Percentiles rank a stretch among this genome's conserved stretches.
phyloP scores from a whole-genome alignment of 2,113 vertebrate species.

The Stictonetta naevosa region DNA sequence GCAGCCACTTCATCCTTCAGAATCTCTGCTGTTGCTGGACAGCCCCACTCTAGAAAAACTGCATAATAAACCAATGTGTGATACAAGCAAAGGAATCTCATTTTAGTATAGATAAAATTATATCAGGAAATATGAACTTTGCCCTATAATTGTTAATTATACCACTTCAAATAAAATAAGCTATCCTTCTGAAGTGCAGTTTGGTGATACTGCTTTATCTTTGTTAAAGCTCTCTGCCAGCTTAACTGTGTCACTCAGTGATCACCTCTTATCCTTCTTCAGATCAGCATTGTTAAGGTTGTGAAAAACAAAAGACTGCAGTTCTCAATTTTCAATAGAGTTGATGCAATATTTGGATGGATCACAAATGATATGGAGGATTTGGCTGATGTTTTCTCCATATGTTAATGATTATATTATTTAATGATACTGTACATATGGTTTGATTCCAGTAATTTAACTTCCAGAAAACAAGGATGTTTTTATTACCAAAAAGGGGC shows the following conservation, averaged over 20 bases:
- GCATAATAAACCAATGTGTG: background rate
- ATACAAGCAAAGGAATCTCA: fast-evolving
- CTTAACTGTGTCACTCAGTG: background rate
- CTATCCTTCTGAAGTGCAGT: background rate
- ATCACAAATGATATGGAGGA: background rate
- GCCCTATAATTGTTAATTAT: background rate
- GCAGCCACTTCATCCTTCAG: background rate
- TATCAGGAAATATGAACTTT: background rate
- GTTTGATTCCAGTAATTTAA: background rate
- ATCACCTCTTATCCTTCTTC: background rate
- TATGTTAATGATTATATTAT: background rate
- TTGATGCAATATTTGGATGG: background rate
- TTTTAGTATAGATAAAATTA: background rate
- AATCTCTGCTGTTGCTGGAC: background rate
- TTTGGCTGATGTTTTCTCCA: background rate
- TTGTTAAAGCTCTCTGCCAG: background rate
- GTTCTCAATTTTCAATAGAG: background rate
- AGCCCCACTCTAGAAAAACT: background rate
- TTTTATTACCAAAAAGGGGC: fast-evolving
- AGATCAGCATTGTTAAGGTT: background rate
- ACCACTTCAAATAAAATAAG: background rate
- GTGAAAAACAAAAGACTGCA: background rate
- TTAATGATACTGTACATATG: background rate
- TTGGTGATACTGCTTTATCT: background rate
- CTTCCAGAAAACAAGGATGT: background rate